Conservation (phyloP, 2,113 vertebrate genomes). For the Thinocorus orbignyianus region DNA sequence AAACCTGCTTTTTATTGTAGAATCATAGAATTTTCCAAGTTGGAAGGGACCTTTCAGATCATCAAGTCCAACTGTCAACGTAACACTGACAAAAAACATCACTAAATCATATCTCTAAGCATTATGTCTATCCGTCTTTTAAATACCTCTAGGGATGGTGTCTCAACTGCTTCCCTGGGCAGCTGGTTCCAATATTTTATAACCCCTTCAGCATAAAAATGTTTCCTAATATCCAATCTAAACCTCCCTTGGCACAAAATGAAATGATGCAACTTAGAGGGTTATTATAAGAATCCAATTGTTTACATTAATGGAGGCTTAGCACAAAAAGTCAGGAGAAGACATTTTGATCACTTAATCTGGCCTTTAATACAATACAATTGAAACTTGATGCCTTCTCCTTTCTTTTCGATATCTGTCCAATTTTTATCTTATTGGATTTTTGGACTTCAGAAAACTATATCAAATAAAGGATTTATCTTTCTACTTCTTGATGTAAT, state of each 20-base stretch:
- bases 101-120: no score
- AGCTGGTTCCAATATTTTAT: no score
- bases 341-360: neutral
- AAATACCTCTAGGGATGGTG: no score
- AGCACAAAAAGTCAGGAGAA: neutral
- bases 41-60: no score
- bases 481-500: neutral
- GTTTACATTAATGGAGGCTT: neutral
- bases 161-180: no score
- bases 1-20: neutral
- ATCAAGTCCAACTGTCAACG: no score
- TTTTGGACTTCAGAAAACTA: neutral
- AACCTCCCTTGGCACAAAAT: no score
- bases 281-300: neutral
- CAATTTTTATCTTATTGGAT: neutral
- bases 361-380: neutral
- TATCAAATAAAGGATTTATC: neutral
- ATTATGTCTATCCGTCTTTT: no score
- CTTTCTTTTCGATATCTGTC: neutral
- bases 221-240: no score
- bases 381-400: neutral
- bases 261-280: neutral
- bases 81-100: no score
- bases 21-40: no score
- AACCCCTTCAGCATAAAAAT: no score